Evolutionary conservation across 2,797 vertebrate species (phyloP).

Genomic region (Poeciliopsis turneri): DNA sequence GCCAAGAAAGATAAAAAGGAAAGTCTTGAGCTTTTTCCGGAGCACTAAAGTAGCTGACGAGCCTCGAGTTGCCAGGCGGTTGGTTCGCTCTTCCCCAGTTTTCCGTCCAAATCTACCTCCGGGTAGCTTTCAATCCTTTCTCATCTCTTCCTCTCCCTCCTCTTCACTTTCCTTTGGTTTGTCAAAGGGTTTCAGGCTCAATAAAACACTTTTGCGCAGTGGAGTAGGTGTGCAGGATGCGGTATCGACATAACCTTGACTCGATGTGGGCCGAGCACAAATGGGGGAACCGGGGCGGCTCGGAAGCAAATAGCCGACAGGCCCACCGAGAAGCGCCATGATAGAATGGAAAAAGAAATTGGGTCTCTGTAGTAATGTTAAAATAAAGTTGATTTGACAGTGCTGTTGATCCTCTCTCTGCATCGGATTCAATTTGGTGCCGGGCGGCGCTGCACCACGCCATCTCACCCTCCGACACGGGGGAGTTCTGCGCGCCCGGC

Average conservation of each 20-base stretch:
- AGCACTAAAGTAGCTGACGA: slow-evolving; percentile 51
- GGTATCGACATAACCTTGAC: slow-evolving; percentile 69
- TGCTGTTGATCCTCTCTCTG: slow-evolving; percentile 49
- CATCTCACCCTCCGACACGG: slow-evolving; percentile 1
- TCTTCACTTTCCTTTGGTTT: slow-evolving; percentile 51
- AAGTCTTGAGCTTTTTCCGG: slow-evolving; percentile 41
- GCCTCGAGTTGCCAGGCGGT: slow-evolving; percentile 31
- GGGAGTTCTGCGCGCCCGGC: slow-evolving; percentile 2
- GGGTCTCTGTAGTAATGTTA: slow-evolving; percentile 59
- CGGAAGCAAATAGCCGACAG: slow-evolving; percentile 50
- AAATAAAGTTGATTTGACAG: slow-evolving; percentile 65
- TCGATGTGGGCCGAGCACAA: slow-evolving; percentile 52
- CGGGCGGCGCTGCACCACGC: slow-evolving; percentile 5
- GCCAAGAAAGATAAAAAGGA: slow-evolving; percentile 14
- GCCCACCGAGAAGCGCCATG: slow-evolving; percentile 33
- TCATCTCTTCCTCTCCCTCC: slow-evolving; percentile 35
- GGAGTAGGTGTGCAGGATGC: slow-evolving; percentile 55
- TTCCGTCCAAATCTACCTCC: slow-evolving; percentile 34
- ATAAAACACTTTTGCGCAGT: slow-evolving; percentile 46
- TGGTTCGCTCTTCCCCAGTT: slow-evolving; percentile 27
- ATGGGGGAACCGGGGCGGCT: slow-evolving; percentile 38
- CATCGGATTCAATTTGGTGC: slow-evolving; percentile 20
- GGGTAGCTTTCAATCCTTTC: slow-evolving; percentile 37
- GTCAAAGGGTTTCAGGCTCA: slow-evolving; percentile 54
- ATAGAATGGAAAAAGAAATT: slow-evolving; percentile 48